Evolutionary conservation across 2,113 vertebrate species (phyloP).

Genomic region (Hippotragus niger): DNA sequence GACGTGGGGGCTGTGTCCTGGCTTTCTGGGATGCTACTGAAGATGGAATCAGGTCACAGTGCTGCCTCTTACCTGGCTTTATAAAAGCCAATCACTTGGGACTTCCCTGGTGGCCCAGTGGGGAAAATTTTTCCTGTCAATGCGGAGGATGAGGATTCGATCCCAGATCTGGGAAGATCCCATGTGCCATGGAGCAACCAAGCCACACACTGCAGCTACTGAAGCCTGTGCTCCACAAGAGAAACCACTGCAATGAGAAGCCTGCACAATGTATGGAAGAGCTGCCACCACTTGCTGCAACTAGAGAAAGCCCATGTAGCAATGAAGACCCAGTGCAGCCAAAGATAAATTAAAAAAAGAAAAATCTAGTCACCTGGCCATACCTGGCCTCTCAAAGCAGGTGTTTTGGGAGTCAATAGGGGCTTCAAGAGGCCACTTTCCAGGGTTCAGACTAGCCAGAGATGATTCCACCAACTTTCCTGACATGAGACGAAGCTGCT

Average conservation of each 20-base stretch:
- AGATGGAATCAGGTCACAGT: background rate
- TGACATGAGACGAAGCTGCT: background rate
- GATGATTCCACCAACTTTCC: background rate
- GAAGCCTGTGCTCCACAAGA: background rate
- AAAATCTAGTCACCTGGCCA: background rate
- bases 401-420: background rate
- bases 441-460: background rate
- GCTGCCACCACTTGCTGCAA: rapidly evolving
- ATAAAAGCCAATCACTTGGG: background rate
- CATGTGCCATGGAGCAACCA: background rate
- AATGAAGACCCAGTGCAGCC: background rate
- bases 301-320: background rate
- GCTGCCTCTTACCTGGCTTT: background rate
- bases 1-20: background rate
- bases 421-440: background rate
- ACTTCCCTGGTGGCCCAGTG: background rate
- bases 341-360: background rate
- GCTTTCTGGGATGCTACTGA: background rate
- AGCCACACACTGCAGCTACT: background rate
- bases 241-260: background rate
- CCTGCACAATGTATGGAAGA: rapidly evolving
- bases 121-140: background rate
- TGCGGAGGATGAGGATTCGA: too few species aligned
- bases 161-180: background rate
- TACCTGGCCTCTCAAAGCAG: background rate